Evolutionary conservation across 2,797 vertebrate genomes (phyloP).

Genomic region (Tapera naevia): DNA sequence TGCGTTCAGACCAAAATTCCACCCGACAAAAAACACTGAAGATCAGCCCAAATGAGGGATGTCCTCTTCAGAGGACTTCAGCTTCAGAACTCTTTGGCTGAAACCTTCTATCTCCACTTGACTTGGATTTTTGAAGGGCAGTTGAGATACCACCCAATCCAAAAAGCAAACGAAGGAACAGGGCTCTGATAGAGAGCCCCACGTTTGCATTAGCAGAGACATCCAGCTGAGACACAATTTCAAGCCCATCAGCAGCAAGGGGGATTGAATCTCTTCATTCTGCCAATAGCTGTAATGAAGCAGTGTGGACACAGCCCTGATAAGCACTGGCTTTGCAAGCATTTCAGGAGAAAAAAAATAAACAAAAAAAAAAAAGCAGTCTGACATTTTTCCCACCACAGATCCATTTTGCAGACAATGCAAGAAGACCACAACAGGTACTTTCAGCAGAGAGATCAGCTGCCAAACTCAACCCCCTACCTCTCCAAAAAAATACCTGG

Average conservation of each 20-base stretch:
- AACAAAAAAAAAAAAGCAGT: neutral
- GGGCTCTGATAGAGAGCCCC: neutral
- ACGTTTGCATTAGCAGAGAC: neutral
- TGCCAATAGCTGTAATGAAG: neutral
- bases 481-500: neutral
- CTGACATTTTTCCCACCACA: neutral
- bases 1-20: neutral
- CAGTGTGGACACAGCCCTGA: neutral
- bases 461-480: neutral
- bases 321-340: neutral
- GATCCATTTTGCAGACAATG: neutral
- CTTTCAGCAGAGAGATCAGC: neutral
- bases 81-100: neutral
- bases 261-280: neutral
- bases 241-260: neutral
- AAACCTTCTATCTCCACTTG: neutral
- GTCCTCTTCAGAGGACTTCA: neutral
- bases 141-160: neutral
- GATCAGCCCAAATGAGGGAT: neutral
- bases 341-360: neutral
- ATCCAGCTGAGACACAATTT: conserved; percentile 36
- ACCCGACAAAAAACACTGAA: neutral
- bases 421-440: neutral
- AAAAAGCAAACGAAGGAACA: neutral
- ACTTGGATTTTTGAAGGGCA: neutral